Evolutionary conservation across 2,113 vertebrate species (phyloP).

Genomic region (Lepisosteus oculatus): DNA sequence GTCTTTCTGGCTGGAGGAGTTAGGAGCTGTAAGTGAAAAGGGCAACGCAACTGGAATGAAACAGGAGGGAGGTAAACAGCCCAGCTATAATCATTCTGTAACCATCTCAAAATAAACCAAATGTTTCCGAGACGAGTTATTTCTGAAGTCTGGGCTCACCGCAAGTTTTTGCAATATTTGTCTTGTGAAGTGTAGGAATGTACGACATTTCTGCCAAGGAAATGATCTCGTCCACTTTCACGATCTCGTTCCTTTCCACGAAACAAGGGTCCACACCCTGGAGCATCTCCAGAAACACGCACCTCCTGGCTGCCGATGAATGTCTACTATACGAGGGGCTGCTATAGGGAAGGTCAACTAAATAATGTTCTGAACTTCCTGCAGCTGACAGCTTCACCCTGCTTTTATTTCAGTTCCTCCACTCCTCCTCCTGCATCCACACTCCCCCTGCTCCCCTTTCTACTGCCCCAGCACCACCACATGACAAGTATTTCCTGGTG

Average conservation of each 20-base stretch:
- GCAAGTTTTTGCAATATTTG: conserved; percentile 21
- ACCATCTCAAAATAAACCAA: conserved; percentile 39
- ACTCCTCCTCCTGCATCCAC: background rate
- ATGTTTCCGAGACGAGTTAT: conserved; percentile 28
- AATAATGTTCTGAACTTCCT: background rate
- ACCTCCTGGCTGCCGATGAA: background rate
- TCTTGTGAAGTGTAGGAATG: conserved; percentile 14
- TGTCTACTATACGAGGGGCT: background rate
- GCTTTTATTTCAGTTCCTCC: no score
- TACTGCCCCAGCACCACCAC: background rate
- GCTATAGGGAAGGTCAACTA: background rate
- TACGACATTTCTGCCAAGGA: background rate
- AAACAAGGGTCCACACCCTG: no score
- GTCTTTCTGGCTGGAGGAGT: no score
- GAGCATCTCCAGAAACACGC: no score
- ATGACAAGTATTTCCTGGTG: conserved; percentile 10
- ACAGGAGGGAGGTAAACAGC: conserved; percentile 18
- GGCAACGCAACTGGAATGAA: background rate
- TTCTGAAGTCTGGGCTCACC: conserved; percentile 43
- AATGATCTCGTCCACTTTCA: no score
- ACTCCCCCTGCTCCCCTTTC: background rate
- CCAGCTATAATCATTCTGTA: background rate
- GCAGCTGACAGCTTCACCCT: background rate
- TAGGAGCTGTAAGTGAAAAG: no score
- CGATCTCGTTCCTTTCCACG: no score